These are phyloP conservation scores for Naja naja DNA, from an alignment of 2,113 vertebrate species.

Conservation along the genomic window DNA sequence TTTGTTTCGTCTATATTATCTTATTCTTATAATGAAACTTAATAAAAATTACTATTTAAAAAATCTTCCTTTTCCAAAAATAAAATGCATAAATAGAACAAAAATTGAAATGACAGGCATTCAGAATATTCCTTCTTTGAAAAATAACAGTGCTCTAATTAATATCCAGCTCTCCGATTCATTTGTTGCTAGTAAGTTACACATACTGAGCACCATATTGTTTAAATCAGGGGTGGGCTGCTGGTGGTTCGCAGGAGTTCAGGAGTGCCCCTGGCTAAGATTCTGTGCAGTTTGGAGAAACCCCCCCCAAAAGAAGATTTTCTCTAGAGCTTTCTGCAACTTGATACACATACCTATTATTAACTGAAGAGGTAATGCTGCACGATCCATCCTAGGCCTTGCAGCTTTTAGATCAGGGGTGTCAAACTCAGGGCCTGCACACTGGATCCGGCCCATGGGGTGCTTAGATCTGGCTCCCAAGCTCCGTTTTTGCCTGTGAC, in stretches of 20 bases:
- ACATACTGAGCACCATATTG: conserved; percentile 25
- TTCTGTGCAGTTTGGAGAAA: too few species aligned
- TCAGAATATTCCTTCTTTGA: neutral
- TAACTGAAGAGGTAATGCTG: neutral
- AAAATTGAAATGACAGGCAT: neutral
- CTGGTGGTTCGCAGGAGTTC: too few species aligned
- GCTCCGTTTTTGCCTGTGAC: too few species aligned
- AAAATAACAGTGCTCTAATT: conserved; percentile 19
- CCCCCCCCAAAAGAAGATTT: neutral
- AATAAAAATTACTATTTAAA: neutral
- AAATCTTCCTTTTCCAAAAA: neutral
- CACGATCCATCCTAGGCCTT: neutral
- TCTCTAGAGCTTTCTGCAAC: neutral
- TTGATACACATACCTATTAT: neutral
- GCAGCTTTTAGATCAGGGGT: neutral
- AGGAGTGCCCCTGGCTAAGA: too few species aligned
- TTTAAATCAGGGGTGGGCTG: neutral
- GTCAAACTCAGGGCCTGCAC: too few species aligned
- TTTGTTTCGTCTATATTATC: neutral
- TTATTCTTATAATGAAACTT: neutral
- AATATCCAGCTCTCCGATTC: neutral
- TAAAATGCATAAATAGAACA: neutral
- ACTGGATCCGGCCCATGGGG: too few species aligned
- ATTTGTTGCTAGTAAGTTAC: conserved; percentile 24
- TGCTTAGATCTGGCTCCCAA: too few species aligned